Conservation (phyloP, 92 coral and sea anemone species). For the Siderastrea radians region DNA sequence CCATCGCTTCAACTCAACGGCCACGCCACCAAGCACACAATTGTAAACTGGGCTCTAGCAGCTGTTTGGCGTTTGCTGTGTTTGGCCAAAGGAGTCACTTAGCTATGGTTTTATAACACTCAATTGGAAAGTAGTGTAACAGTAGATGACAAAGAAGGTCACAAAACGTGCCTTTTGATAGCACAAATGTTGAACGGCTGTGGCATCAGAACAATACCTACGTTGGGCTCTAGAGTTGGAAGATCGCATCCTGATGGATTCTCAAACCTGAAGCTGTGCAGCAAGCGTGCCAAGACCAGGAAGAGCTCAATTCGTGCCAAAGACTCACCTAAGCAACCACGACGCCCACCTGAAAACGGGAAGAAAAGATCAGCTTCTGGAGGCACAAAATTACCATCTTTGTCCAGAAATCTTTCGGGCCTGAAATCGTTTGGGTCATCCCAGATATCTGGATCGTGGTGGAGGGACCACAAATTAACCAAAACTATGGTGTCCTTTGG, state of each 20-base stretch:
- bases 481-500: constrained; percentile 63
- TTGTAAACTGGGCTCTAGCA: too few species aligned
- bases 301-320: constrained; percentile 56
- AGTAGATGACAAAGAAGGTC: not conserved
- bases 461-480: constrained; percentile 61
- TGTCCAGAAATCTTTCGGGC: constrained; percentile 68
- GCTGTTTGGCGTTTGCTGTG: too few species aligned
- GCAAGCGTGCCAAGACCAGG: constrained; percentile 50
- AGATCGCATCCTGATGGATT: constrained; percentile 57
- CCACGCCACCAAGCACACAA: too few species aligned
- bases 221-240: constrained; percentile 50
- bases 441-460: constrained; percentile 67
- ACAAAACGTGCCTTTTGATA: constrained; percentile 10
- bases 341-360: constrained; percentile 64
- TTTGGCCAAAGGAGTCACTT: not conserved
- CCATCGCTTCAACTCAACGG: too few species aligned
- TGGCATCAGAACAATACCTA: constrained; percentile 60
- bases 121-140: too few species aligned
- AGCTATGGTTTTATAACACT: too few species aligned
- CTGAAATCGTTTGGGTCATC: constrained; percentile 58
- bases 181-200: constrained; percentile 67
- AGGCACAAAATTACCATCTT: constrained; percentile 51
- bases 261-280: constrained; percentile 65
- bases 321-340: constrained; percentile 59
- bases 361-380: constrained; percentile 40